A percentile compares a stretch with the other conserved stretches of the same genome.
phyloP scores from a whole-genome alignment of 2,888 invertebrate genomes.

The Luffia ferchaultella region DNA sequence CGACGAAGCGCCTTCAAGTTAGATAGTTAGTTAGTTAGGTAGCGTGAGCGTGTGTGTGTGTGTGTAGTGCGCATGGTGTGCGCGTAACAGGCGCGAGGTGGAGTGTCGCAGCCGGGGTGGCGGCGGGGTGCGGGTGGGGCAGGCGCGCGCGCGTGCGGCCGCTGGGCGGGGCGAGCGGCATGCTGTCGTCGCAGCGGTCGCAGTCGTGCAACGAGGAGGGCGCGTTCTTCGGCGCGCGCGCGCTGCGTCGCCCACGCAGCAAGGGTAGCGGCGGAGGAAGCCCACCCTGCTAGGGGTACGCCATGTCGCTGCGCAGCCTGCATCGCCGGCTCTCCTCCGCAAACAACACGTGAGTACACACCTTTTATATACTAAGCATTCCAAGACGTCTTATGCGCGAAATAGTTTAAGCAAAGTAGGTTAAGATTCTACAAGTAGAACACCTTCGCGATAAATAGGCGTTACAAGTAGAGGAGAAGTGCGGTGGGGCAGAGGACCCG shows the following conservation, averaged over 20 bases:
- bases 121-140: slow-evolving; percentile 53
- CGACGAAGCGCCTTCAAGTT: slow-evolving; percentile 53
- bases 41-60: slow-evolving; percentile 5
- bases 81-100: slow-evolving; percentile 23
- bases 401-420: too few species aligned
- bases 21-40: neutral
- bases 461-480: too few species aligned
- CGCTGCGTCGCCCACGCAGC: slow-evolving; percentile 66
- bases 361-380: neutral
- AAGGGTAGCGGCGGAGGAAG: slow-evolving; percentile 55
- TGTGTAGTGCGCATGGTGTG: slow-evolving; percentile 16
- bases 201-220: slow-evolving; percentile 65
- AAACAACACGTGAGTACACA: slow-evolving; percentile 63
- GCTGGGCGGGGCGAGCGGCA: slow-evolving; percentile 50
- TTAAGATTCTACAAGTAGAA: too few species aligned
- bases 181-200: slow-evolving; percentile 61
- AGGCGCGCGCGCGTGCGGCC: slow-evolving; percentile 64
- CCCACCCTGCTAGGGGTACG: slow-evolving; percentile 69
- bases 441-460: too few species aligned
- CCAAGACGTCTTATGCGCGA: too few species aligned
- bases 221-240: slow-evolving; percentile 63
- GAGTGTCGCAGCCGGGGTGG: slow-evolving; percentile 62
- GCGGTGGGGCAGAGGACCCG: too few species aligned
- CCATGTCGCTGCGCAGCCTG: slow-evolving; percentile 72
- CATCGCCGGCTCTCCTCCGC: slow-evolving; percentile 70